These are phyloP conservation scores for Nysson spinosus DNA, from an alignment of 2,888 invertebrate genomes.

Conservation along the genomic window DNA sequence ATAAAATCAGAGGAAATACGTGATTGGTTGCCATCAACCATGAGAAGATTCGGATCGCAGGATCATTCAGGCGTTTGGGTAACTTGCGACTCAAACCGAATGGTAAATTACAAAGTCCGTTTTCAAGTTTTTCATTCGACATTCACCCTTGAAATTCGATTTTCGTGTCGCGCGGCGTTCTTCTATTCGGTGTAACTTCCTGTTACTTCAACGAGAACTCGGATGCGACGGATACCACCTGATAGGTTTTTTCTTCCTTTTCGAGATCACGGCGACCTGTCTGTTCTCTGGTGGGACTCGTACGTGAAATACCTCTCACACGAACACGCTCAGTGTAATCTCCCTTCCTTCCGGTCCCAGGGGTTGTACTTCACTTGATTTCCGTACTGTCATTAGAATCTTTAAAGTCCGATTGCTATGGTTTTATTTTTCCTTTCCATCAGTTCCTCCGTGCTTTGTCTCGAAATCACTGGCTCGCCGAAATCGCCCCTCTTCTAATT, in stretches of 20 bases:
- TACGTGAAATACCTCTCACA: neutral
- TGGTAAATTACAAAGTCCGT: constrained; percentile 50
- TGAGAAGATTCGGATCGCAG: constrained; percentile 9
- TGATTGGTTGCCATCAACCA: constrained; percentile 12
- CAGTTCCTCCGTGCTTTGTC: neutral
- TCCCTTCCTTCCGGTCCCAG: neutral
- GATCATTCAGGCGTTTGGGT: constrained; percentile 8
- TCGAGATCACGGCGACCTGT: too few species aligned
- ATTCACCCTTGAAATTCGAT: constrained; percentile 52
- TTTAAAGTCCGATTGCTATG: constrained; percentile 27
- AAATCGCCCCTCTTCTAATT: constrained; percentile 6
- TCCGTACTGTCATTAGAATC: constrained; percentile 11
- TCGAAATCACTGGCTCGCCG: constrained; percentile 10
- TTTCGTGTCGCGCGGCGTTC: constrained; percentile 26
- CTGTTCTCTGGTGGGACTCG: too few species aligned
- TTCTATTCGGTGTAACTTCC: constrained; percentile 15
- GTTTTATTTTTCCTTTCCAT: constrained; percentile 2
- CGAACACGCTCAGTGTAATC: neutral
- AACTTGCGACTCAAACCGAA: constrained; percentile 42
- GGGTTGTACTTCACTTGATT: neutral
- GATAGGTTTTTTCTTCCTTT: neutral
- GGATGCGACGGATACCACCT: neutral
- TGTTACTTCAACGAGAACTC: neutral
- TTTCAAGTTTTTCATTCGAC: constrained; percentile 45
- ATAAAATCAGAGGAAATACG: too few species aligned